Evolutionary conservation across 2,113 vertebrate genomes (phyloP).

Genomic region (Vulpes ferrilata): DNA sequence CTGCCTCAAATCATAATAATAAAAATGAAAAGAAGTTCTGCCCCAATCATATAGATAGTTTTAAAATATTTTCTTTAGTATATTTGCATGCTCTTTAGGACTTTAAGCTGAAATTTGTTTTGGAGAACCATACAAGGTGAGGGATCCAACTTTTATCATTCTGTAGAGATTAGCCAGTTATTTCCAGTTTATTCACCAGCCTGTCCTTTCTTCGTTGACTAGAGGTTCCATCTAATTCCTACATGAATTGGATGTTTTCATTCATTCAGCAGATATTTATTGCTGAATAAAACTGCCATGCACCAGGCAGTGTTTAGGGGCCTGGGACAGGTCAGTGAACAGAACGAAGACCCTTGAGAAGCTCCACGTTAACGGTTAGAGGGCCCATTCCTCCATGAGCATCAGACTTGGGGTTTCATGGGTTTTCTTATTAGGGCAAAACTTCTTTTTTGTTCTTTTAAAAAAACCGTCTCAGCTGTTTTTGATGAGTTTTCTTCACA

Average conservation of each 20-base stretch:
- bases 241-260: neutral
- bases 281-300: neutral
- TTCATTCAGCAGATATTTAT: neutral
- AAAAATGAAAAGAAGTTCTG: neutral
- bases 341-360: accelerated
- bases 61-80: neutral
- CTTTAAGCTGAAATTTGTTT: neutral
- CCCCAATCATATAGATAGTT: neutral
- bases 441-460: neutral
- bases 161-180: too few species aligned
- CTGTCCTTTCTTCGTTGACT: neutral
- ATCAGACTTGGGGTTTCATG: neutral
- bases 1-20: neutral
- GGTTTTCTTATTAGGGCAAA: neutral
- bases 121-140: neutral
- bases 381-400: neutral
- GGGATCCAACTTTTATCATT: neutral
- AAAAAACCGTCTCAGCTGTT: neutral
- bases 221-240: neutral
- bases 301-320: neutral
- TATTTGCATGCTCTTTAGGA: neutral
- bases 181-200: neutral
- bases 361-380: accelerated
- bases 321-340: neutral
- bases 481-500: neutral